Evolutionary conservation across 2,888 invertebrate genomes (phyloP).

Genomic region (Sminthurides aquaticus): DNA sequence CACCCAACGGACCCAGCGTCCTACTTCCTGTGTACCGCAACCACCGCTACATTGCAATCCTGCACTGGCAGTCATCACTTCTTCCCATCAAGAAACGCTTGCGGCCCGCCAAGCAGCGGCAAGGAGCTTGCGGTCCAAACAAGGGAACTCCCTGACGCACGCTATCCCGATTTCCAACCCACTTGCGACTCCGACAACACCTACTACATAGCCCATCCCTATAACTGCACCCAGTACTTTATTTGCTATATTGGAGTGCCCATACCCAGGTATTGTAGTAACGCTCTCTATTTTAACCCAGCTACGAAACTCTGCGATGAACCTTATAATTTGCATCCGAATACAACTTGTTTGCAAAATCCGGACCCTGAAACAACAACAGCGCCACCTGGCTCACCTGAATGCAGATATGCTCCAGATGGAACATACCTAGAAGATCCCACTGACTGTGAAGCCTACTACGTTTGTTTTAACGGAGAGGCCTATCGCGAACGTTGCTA

Average conservation of each 20-base stretch:
- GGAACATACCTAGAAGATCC: not conserved
- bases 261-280: not conserved
- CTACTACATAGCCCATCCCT: too few relatives aligned
- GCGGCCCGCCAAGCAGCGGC: too few relatives aligned
- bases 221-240: not conserved
- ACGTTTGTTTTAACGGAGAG: not conserved
- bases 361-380: not conserved
- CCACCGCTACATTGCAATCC: too few relatives aligned
- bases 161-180: too few relatives aligned
- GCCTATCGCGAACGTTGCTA: not conserved
- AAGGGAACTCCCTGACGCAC: too few relatives aligned
- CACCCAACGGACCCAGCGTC: too few relatives aligned
- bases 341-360: not conserved
- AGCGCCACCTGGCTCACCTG: too few relatives aligned
- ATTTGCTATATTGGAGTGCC: not conserved
- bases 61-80: too few relatives aligned
- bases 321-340: not conserved
- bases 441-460: not conserved
- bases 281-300: not conserved
- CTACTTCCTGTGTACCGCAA: too few relatives aligned
- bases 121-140: too few relatives aligned
- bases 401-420: not conserved
- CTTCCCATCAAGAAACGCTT: too few relatives aligned
- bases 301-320: not conserved
- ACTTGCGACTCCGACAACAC: too few relatives aligned